phyloP scores from a whole-genome alignment of 2,888 invertebrate genomes.

The Apomyelois bistriatella region DNA sequence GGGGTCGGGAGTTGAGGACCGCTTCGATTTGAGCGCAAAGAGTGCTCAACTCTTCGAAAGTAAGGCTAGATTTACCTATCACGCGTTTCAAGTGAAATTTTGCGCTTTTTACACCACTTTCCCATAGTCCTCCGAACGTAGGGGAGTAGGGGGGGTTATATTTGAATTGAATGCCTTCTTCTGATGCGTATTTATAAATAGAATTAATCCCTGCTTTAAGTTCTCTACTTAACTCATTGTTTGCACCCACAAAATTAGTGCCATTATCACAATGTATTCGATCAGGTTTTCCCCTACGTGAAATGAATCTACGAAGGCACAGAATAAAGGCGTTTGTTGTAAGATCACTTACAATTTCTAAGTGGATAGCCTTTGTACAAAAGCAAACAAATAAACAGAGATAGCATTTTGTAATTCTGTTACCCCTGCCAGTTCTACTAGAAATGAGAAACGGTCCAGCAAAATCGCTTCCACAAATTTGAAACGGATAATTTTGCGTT shows the following conservation, averaged over 20 bases:
- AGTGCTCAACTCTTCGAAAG: no score
- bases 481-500: constrained; percentile 12
- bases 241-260: constrained; percentile 13
- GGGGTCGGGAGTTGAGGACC: constrained; percentile 20
- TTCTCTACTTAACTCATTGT: neutral
- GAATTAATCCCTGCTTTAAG: neutral
- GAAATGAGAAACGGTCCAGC: constrained; percentile 15
- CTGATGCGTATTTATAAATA: constrained; percentile 13
- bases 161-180: constrained; percentile 11
- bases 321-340: constrained; percentile 17
- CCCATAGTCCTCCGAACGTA: neutral
- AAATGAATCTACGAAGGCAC: constrained; percentile 16
- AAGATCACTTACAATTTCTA: constrained; percentile 18
- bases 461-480: constrained; percentile 17
- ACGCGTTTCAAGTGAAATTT: neutral
- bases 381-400: constrained; percentile 17
- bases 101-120: neutral
- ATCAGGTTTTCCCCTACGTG: constrained; percentile 2
- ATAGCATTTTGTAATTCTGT: constrained; percentile 8
- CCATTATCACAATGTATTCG: constrained; percentile 18
- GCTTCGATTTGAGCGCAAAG: constrained; percentile 18
- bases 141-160: neutral
- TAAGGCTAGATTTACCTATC: neutral
- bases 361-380: no score
- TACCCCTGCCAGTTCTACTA: constrained; percentile 12